These are phyloP conservation scores for Diabrotica undecimpunctata DNA, from an alignment of 1,140 invertebrate genomes.

Conservation along the genomic window DNA sequence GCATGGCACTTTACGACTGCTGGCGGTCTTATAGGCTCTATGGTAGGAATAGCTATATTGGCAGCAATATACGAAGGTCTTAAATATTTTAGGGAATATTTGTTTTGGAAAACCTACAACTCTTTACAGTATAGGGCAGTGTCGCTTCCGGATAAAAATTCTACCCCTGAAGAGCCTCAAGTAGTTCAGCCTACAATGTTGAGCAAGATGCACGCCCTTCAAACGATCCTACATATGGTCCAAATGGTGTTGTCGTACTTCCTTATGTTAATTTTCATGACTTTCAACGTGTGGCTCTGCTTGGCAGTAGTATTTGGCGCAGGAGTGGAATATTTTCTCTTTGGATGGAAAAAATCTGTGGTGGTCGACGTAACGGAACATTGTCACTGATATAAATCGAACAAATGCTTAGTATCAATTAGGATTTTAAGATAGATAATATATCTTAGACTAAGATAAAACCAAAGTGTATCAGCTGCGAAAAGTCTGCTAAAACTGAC, in stretches of 20 bases:
- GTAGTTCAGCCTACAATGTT: constrained; percentile 78
- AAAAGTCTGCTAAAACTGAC: too few relatives aligned
- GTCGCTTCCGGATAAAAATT: constrained; percentile 66
- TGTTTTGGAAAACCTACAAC: constrained; percentile 80
- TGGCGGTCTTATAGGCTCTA: constrained; percentile 75
- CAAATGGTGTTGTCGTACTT: constrained; percentile 90
- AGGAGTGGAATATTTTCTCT: constrained; percentile 87
- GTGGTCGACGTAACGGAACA: constrained; percentile 93
- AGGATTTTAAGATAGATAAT: constrained; percentile 13
- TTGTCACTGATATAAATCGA: constrained; percentile 67
- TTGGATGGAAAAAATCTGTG: constrained; percentile 88
- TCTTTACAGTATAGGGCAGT: constrained; percentile 66
- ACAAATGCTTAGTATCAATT: constrained; percentile 17
- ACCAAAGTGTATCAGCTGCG: too few relatives aligned
- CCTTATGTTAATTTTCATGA: constrained; percentile 98
- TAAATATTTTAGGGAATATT: constrained; percentile 76
- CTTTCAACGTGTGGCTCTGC: constrained; percentile 94
- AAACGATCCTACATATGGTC: constrained; percentile 84
- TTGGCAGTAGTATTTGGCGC: constrained; percentile 85
- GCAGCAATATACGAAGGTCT: constrained; percentile 86
- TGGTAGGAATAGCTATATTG: constrained; percentile 81
- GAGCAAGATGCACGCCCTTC: constrained; percentile 74
- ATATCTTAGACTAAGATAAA: too few relatives aligned
- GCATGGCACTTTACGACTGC: constrained; percentile 70
- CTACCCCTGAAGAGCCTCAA: constrained; percentile 61